Evolutionary conservation across 2,888 invertebrate genomes (phyloP), one percentile per base, ranked within the genome.

Genomic region (Phyto melanocephala): DNA sequence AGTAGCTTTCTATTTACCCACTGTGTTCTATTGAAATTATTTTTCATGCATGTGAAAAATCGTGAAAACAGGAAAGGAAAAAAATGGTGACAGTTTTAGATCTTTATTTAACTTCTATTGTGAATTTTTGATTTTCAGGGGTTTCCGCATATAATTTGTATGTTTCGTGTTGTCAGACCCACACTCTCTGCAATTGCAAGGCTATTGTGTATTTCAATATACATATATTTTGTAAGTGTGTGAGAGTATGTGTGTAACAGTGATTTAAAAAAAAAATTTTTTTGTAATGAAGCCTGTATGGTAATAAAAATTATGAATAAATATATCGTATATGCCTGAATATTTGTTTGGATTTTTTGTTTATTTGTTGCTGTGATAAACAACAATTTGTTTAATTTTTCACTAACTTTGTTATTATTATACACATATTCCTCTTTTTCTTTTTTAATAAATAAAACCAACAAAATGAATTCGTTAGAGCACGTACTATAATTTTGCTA

Each of bases 111-210:
- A 80, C 50, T 58, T 63, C 33, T 56, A 56, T 40, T 42, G 56
- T 63, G 54, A 68, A 75, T 74, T 47, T 22, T 52, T 56, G 42
- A 24, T 65, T 60, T 71, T 42, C 2, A 33, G 35, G 45, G 45
- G 24, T 63, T 74, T 80, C 74, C 68, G 63, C 33, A 13, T 52
- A 63, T 70, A 70, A 70, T 75, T 75, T 70, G 56, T 50, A 8
- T 20, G 40, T 45, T 54, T 58, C 74, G 62, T 74, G 74, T 28
- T 28, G 3, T 28, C 28, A 28, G 10, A 42, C 6, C 11, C 45
- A 50, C 47, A 65, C n/a, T n/a, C 47, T 45, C 17, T 15, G 13
- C 17, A 13, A 11, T n/a, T 40, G 10, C n/a, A 40, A 33, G n/a
- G 33, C 33, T 6, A 33, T 33, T 6, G 33, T 33, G 5, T 33